Conservation (phyloP, 2,888 invertebrate species). For the Dasysyrphus albostriatus region DNA sequence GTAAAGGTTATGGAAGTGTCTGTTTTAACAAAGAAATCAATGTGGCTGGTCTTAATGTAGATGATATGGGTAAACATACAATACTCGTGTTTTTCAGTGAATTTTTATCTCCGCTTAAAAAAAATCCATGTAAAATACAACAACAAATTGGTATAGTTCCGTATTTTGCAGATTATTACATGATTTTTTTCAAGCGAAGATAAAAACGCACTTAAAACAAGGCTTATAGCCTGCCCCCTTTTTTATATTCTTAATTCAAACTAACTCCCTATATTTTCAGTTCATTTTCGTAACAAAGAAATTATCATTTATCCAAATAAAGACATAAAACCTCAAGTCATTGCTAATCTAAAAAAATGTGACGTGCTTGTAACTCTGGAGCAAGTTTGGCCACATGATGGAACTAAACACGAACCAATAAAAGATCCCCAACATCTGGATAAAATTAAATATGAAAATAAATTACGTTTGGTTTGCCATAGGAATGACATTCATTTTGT, state of each 20-base stretch:
- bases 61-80: slow-evolving; percentile 88
- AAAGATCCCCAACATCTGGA: slow-evolving; percentile 90
- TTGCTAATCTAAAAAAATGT: slow-evolving; percentile 91
- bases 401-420: slow-evolving; percentile 90
- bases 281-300: slow-evolving; percentile 97
- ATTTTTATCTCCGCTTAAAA: too few relatives aligned
- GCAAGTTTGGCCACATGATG: slow-evolving; percentile 95
- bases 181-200: too few relatives aligned
- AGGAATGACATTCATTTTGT: slow-evolving; percentile 95
- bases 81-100: too few relatives aligned
- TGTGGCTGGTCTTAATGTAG: slow-evolving; percentile 93
- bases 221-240: too few relatives aligned
- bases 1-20: slow-evolving; percentile 95
- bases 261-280: slow-evolving; percentile 82
- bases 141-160: too few relatives aligned
- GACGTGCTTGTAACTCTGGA: slow-evolving; percentile 96
- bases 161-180: too few relatives aligned
- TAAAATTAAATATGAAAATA: slow-evolving; percentile 93
- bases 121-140: too few relatives aligned
- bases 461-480: slow-evolving; percentile 92
- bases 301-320: slow-evolving; percentile 97
- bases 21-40: slow-evolving; percentile 93
- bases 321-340: slow-evolving; percentile 92
- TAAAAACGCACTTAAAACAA: too few relatives aligned
- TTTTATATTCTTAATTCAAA: neutral